Conservation (phyloP, 2,888 invertebrate species). For the Axea sp. region DNA sequence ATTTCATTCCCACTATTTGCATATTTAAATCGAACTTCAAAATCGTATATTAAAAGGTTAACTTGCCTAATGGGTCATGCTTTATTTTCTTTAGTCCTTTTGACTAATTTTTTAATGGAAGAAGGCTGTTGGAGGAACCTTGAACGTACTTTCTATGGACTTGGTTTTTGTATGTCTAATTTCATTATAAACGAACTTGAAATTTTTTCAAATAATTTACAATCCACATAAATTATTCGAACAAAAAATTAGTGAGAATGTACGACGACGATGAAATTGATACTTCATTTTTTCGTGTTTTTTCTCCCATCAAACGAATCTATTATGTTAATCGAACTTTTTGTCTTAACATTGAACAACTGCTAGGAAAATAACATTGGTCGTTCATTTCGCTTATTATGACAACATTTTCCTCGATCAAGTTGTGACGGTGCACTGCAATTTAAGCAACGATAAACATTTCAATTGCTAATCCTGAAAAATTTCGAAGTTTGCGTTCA, state of each 20-base stretch:
- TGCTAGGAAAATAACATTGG: too few relatives aligned
- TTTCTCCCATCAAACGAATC: not conserved
- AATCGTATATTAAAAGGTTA: slow-evolving; percentile 47
- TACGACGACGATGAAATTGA: slow-evolving; percentile 1
- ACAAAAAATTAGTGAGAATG: not conserved
- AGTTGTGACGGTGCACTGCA: too few relatives aligned
- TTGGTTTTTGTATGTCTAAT: slow-evolving; percentile 18
- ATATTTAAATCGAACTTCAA: slow-evolving; percentile 39
- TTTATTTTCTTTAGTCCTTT: slow-evolving; percentile 12
- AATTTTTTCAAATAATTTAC: slow-evolving; percentile 7
- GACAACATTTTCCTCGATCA: too few relatives aligned
- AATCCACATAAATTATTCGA: not conserved
- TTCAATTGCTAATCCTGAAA: not conserved
- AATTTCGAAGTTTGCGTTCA: slow-evolving; percentile 24
- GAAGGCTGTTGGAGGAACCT: slow-evolving; percentile 30
- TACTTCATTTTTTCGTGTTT: not conserved
- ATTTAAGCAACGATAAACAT: slow-evolving; percentile 1
- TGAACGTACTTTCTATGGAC: slow-evolving; percentile 46
- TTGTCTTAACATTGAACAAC: too few relatives aligned
- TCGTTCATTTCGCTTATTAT: too few relatives aligned
- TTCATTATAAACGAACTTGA: slow-evolving; percentile 19
- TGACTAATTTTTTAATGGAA: slow-evolving; percentile 27
- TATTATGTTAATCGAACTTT: too few relatives aligned
- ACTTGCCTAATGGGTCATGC: slow-evolving; percentile 40
- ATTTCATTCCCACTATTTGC: slow-evolving; percentile 22